Evolutionary conservation across 2,888 invertebrate species (phyloP).

Genomic region (Lobophora halterata): DNA sequence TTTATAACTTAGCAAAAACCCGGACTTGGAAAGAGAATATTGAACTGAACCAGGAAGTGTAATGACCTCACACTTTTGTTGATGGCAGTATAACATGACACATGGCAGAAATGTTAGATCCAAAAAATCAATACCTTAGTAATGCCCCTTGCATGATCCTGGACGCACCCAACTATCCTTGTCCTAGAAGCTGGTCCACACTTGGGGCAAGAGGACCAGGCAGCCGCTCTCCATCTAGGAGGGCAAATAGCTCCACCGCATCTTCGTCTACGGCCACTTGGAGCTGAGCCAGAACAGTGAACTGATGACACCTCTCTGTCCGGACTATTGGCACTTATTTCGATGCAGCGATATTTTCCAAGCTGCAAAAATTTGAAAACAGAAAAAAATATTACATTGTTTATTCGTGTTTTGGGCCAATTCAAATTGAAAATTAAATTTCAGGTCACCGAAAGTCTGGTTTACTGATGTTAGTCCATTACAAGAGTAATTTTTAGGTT

Average conservation of each 20-base stretch:
- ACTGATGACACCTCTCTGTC: conserved; percentile 82
- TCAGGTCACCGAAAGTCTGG: too few species aligned
- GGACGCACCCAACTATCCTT: conserved; percentile 87
- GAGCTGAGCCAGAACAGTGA: conserved; percentile 79
- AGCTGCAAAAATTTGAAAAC: too few species aligned
- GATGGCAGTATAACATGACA: too few species aligned
- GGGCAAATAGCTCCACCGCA: conserved; percentile 91
- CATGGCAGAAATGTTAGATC: too few species aligned
- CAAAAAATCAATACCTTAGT: conserved; percentile 58
- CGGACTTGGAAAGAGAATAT: too few species aligned
- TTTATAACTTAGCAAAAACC: too few species aligned
- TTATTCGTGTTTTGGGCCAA: too few species aligned
- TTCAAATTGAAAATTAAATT: too few species aligned
- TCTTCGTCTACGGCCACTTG: conserved; percentile 80
- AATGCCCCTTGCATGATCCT: conserved; percentile 74
- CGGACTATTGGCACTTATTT: conserved; percentile 73
- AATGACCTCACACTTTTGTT: too few species aligned
- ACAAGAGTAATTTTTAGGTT: conserved; percentile 2
- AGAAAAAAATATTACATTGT: too few species aligned
- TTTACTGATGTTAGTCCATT: too few species aligned
- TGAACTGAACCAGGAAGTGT: too few species aligned
- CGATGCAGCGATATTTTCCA: conserved; percentile 86
- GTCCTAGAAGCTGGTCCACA: conserved; percentile 89
- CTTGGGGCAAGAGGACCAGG: conserved; percentile 89
- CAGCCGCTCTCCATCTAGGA: conserved; percentile 88